These are phyloP conservation scores for Sebastes minor DNA, from an alignment of 2,797 vertebrate species.

Conservation along the genomic window DNA sequence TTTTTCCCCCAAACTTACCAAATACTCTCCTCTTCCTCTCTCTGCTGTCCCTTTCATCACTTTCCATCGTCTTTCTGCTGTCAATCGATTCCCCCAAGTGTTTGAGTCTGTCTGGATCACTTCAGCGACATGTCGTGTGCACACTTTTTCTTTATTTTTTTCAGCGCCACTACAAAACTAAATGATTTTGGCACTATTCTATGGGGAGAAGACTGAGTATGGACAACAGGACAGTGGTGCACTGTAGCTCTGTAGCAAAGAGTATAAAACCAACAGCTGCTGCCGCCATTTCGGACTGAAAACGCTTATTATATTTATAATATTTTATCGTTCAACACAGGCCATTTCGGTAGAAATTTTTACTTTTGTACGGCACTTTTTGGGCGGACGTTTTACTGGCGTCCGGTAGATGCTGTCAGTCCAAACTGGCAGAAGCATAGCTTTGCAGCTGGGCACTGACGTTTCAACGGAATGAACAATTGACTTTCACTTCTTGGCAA, in stretches of 20 bases:
- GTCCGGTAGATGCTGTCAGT: too few species aligned
- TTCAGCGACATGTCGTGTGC: background rate
- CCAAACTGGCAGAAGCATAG: too few species aligned
- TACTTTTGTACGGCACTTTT: too few species aligned
- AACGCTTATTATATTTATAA: too few species aligned
- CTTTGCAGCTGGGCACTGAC: too few species aligned
- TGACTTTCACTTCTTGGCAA: too few species aligned
- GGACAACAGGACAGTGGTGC: background rate
- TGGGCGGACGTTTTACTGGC: too few species aligned
- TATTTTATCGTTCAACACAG: too few species aligned
- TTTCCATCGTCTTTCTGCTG: conserved; percentile 1
- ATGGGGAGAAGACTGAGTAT: background rate
- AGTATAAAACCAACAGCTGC: too few species aligned
- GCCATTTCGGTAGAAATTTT: too few species aligned
- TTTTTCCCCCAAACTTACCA: conserved; percentile 28
- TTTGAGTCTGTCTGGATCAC: conserved; percentile 30
- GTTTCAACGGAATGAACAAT: too few species aligned
- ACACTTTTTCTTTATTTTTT: background rate
- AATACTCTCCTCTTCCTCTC: conserved; percentile 14
- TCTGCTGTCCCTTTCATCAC: conserved; percentile 43
- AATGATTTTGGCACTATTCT: background rate
- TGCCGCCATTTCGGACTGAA: too few species aligned
- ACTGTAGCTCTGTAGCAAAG: background rate
- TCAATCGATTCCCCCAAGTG: conserved; percentile 37
- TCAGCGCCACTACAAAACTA: background rate